Evolutionary conservation across 2,888 invertebrate species (phyloP).

Genomic region (Sinopyrophorus schimmeli): DNA sequence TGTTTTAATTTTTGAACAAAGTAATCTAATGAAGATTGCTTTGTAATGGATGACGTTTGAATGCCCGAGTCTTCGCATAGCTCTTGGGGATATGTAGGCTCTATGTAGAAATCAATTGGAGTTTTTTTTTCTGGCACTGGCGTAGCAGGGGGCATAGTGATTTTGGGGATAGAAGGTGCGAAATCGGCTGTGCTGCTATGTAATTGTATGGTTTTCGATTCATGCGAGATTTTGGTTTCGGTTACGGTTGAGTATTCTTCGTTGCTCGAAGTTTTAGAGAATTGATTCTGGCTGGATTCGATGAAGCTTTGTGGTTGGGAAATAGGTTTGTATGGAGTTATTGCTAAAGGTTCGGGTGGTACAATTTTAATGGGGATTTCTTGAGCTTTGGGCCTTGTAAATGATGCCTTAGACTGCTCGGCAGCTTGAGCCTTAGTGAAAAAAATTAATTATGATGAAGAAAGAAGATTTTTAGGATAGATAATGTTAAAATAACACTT

Average conservation of each 20-base stretch:
- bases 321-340: slow-evolving; percentile 15
- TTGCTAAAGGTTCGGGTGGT: slow-evolving; percentile 33
- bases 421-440: slow-evolving; percentile 36
- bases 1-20: slow-evolving; percentile 67
- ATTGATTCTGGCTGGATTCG: slow-evolving; percentile 39
- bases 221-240: slow-evolving; percentile 49
- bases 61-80: slow-evolving; percentile 47
- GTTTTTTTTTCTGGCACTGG: slow-evolving; percentile 37
- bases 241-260: slow-evolving; percentile 48
- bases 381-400: slow-evolving; percentile 32
- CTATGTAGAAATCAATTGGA: slow-evolving; percentile 11
- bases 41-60: slow-evolving; percentile 65
- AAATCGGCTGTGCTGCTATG: slow-evolving; percentile 50
- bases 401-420: slow-evolving; percentile 37
- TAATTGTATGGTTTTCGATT: slow-evolving; percentile 49
- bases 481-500: slow-evolving; percentile 37
- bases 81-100: slow-evolving; percentile 20
- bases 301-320: slow-evolving; percentile 21
- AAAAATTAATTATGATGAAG: slow-evolving; percentile 15
- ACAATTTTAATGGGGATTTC: slow-evolving; percentile 31
- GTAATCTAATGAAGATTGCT: slow-evolving; percentile 67
- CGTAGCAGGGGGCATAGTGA: slow-evolving; percentile 2
- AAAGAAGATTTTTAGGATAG: slow-evolving; percentile 1
- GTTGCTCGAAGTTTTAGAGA: slow-evolving; percentile 45
- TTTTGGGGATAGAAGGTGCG: slow-evolving; percentile 32